These are phyloP conservation scores for Zosterops hypoxanthus DNA, from an alignment of 2,113 vertebrate species.

Conservation along the genomic window DNA sequence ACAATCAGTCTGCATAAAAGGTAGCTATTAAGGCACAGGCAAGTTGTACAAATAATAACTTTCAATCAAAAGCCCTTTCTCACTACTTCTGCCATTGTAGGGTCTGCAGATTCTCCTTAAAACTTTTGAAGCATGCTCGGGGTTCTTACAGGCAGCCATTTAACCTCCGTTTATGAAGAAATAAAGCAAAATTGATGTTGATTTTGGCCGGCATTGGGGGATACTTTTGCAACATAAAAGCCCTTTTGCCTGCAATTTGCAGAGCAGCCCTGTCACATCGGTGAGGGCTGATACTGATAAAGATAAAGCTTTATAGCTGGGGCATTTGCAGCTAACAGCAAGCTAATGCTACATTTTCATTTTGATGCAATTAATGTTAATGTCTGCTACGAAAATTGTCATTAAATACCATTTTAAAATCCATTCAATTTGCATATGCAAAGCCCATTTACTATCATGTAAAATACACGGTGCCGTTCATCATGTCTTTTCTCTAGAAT, in stretches of 20 bases:
- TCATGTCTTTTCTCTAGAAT: slow-evolving; percentile 62
- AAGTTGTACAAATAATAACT: slow-evolving; percentile 48
- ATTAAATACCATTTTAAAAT: slow-evolving; percentile 90
- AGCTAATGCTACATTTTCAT: slow-evolving; percentile 84
- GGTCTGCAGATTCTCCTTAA: slow-evolving; percentile 33
- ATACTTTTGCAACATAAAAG: slow-evolving; percentile 76
- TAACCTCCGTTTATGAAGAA: slow-evolving; percentile 81
- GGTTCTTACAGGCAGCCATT: slow-evolving; percentile 70
- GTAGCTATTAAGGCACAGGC: slow-evolving; percentile 41
- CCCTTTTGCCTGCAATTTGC: slow-evolving; percentile 78
- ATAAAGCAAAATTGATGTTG: slow-evolving; percentile 82
- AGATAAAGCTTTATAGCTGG: slow-evolving; percentile 80
- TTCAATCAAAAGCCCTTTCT: slow-evolving; percentile 67
- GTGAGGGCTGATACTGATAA: slow-evolving; percentile 72
- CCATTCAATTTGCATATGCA: slow-evolving; percentile 87
- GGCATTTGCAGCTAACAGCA: slow-evolving; percentile 75
- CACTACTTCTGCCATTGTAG: not conserved
- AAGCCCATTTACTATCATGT: slow-evolving; percentile 77
- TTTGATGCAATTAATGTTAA: slow-evolving; percentile 84
- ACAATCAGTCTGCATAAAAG: slow-evolving; percentile 53
- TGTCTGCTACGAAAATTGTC: slow-evolving; percentile 81
- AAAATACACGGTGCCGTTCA: slow-evolving; percentile 55
- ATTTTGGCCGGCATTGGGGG: slow-evolving; percentile 71
- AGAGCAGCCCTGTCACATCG: slow-evolving; percentile 66
- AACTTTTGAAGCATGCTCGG: slow-evolving; percentile 16